Percentiles rank a stretch among this genome's conserved stretches.
Conservation (phyloP, 2,888 invertebrate species). For the Polymixis lichenea region DNA sequence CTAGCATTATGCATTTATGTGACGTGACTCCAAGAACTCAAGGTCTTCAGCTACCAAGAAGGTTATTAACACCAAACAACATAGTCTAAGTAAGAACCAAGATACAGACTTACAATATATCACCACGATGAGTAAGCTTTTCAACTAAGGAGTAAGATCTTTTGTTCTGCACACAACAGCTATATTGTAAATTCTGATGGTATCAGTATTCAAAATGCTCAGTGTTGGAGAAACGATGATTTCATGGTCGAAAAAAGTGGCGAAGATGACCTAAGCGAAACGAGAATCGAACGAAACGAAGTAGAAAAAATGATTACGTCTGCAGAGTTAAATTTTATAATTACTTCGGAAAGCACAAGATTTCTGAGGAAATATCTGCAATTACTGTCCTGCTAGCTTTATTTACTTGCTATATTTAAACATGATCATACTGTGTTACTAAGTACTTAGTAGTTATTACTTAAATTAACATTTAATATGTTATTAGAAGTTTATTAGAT, state of each 20-base stretch:
- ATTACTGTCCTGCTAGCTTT: not conserved
- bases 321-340: not conserved
- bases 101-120: conserved; percentile 39
- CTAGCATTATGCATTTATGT: not conserved
- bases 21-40: not conserved
- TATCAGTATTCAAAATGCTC: conserved; percentile 54
- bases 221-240: conserved; percentile 56
- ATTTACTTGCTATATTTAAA: not conserved
- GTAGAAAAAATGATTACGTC: conserved; percentile 32
- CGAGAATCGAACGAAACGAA: conserved; percentile 14
- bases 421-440: not conserved
- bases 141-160: conserved; percentile 32
- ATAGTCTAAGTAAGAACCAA: conserved; percentile 11
- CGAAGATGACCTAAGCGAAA: conserved; percentile 53
- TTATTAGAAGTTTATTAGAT: conserved; percentile 7
- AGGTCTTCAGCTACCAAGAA: not conserved
- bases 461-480: not conserved
- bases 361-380: not conserved
- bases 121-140: conserved; percentile 40
- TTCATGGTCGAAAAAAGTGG: conserved; percentile 59
- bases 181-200: conserved; percentile 37
- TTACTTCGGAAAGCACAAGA: not conserved
- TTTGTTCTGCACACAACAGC: conserved; percentile 47
- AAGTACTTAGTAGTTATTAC: not conserved
- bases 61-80: conserved; percentile 35